Conservation (phyloP, 2,797 vertebrate genomes). For the Orientallactaga sibirica region DNA sequence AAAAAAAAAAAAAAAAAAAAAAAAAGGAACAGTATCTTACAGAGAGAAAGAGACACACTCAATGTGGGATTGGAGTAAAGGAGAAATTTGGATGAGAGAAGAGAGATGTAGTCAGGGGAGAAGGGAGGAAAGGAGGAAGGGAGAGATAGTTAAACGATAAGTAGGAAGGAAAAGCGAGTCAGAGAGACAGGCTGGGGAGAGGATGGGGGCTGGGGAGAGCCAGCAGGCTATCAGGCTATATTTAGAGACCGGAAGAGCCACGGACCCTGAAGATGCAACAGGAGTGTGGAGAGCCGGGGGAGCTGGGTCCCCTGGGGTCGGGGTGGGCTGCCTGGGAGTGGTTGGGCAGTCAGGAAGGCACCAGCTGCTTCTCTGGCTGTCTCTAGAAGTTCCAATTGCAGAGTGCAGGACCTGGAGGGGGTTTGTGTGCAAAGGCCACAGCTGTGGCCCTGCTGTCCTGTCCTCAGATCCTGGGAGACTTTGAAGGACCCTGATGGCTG, state of each 20-base stretch:
- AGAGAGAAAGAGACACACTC: not conserved
- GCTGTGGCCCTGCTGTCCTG: too few species aligned
- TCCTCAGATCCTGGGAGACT: not conserved
- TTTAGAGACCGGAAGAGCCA: not conserved
- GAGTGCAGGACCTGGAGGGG: not conserved
- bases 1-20: too few species aligned
- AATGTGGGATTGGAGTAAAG: not conserved
- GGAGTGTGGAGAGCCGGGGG: not conserved
- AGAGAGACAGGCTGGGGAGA: not conserved
- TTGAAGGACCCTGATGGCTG: not conserved
- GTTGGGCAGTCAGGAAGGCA: not conserved
- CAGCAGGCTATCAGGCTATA: constrained; percentile 3
- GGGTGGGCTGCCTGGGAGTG: not conserved
- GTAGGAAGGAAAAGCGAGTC: not conserved
- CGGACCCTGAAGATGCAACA: not conserved
- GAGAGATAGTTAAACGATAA: not conserved
- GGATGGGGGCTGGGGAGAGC: not conserved
- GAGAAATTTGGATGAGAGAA: not conserved
- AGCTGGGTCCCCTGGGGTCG: not conserved
- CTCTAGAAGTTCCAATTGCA: not conserved
- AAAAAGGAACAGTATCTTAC: not conserved
- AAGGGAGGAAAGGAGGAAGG: not conserved
- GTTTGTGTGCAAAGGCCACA: too few species aligned
- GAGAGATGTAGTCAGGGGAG: not conserved
- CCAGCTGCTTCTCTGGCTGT: not conserved